Conservation (phyloP, 1,140 invertebrate genomes). For the Drosophila ambigua region DNA sequence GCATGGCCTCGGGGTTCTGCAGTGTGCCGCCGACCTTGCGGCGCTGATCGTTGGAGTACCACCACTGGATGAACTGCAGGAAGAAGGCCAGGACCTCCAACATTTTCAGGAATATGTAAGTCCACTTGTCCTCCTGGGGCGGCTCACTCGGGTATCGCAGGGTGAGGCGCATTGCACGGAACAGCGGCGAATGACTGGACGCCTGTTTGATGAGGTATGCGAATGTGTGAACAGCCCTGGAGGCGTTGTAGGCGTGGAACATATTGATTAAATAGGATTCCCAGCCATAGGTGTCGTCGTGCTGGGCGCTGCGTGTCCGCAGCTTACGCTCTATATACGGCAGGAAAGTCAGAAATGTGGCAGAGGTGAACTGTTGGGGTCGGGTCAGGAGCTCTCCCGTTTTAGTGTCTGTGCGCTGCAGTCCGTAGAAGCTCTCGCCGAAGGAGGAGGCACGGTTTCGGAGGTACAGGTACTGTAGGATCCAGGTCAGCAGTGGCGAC, state of each 20-base stretch:
- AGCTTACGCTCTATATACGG: conserved; percentile 73
- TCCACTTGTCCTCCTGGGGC: conserved; percentile 69
- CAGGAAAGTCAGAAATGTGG: conserved; percentile 63
- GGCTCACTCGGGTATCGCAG: conserved; percentile 70
- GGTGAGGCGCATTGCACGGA: conserved; percentile 57
- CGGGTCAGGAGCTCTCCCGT: conserved; percentile 60
- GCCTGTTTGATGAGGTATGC: conserved; percentile 73
- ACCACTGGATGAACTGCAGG: conserved; percentile 82
- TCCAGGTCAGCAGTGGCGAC: conserved; percentile 70
- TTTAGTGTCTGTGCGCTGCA: conserved; percentile 63
- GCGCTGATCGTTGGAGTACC: conserved; percentile 78
- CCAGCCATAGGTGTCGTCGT: conserved; percentile 56
- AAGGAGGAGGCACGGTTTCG: conserved; percentile 75
- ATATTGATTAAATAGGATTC: conserved; percentile 57
- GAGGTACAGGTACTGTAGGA: conserved; percentile 75
- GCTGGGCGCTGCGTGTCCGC: conserved; percentile 47
- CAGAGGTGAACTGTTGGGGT: conserved; percentile 61
- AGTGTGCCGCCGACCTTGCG: conserved; percentile 68
- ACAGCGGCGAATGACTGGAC: conserved; percentile 65
- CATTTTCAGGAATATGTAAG: conserved; percentile 71
- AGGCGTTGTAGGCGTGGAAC: conserved; percentile 71
- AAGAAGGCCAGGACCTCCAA: conserved; percentile 80
- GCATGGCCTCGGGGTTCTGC: conserved; percentile 60
- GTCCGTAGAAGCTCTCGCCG: conserved; percentile 79
- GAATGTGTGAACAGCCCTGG: conserved; percentile 75